Conservation (phyloP, 2,888 invertebrate genomes). For the Cryptops parisi region DNA sequence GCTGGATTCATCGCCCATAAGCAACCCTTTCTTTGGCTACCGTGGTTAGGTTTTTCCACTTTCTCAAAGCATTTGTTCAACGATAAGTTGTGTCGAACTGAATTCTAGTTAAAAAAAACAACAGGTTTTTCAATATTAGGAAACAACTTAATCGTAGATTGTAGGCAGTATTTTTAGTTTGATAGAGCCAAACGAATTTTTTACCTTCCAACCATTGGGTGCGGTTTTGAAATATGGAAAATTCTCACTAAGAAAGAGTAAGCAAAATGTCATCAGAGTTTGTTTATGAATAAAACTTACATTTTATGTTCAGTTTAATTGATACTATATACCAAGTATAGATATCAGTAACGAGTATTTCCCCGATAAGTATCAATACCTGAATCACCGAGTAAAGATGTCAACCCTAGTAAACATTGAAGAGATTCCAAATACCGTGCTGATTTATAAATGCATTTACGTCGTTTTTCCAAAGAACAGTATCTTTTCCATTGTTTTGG, state of each 20-base stretch:
- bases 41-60: conserved; percentile 68
- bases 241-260: conserved; percentile 52
- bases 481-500: too few relatives aligned
- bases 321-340: too few relatives aligned
- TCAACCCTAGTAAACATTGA: too few relatives aligned
- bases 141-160: not conserved
- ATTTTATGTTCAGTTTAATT: too few relatives aligned
- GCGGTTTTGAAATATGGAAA: conserved; percentile 98
- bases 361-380: conserved; percentile 2
- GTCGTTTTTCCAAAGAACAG: too few relatives aligned
- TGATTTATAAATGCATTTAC: too few relatives aligned
- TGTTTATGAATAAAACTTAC: conserved; percentile 6
- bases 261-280: too few relatives aligned
- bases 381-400: too few relatives aligned
- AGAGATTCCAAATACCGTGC: too few relatives aligned
- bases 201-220: conserved; percentile 83
- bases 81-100: conserved; percentile 91
- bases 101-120: conserved; percentile 42
- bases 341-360: too few relatives aligned
- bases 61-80: conserved; percentile 98
- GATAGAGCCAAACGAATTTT: too few relatives aligned
- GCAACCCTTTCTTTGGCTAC: conserved; percentile 57
- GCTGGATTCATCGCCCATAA: conserved; percentile 95
- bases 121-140: not conserved
- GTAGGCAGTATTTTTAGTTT: too few relatives aligned